phyloP scores from a whole-genome alignment of 2,888 invertebrate genomes.

The Calameuta filiformis region DNA sequence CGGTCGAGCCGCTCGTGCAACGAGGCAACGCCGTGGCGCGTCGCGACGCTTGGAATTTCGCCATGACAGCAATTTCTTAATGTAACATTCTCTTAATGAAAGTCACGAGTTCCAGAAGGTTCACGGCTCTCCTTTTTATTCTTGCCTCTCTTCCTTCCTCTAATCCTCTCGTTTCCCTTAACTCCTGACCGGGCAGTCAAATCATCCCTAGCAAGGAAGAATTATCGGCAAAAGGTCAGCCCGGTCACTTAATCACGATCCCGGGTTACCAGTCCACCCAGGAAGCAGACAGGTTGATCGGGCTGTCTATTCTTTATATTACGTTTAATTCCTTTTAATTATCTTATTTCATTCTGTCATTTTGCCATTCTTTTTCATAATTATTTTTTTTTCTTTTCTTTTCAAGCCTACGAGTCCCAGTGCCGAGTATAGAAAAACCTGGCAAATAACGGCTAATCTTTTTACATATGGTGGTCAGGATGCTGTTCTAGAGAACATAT shows the following conservation, averaged over 20 bases:
- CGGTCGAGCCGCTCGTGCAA: neutral
- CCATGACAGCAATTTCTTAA: conserved; percentile 5
- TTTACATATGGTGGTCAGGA: neutral
- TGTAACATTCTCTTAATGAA: conserved; percentile 4
- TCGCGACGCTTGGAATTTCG: conserved; percentile 1
- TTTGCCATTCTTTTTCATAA: neutral
- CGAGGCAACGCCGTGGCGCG: neutral
- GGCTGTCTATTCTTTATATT: neutral
- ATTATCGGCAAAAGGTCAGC: neutral
- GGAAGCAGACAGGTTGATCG: neutral
- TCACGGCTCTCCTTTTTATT: neutral
- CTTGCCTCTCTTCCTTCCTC: neutral
- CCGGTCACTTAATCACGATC: neutral
- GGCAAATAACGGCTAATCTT: neutral
- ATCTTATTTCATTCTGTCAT: neutral
- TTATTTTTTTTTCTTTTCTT: neutral
- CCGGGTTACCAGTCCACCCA: neutral
- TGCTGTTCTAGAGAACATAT: neutral
- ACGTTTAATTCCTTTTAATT: neutral
- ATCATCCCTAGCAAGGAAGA: neutral
- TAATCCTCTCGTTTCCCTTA: neutral
- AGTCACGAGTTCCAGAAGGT: neutral
- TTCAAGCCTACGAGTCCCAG: neutral
- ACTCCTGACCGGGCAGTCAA: neutral
- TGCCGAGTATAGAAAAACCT: neutral